Base-by-base conservation (phyloP, 30 jellyfish, hydroid and myxozoan species). In the Aurelia sp. region DNA sequence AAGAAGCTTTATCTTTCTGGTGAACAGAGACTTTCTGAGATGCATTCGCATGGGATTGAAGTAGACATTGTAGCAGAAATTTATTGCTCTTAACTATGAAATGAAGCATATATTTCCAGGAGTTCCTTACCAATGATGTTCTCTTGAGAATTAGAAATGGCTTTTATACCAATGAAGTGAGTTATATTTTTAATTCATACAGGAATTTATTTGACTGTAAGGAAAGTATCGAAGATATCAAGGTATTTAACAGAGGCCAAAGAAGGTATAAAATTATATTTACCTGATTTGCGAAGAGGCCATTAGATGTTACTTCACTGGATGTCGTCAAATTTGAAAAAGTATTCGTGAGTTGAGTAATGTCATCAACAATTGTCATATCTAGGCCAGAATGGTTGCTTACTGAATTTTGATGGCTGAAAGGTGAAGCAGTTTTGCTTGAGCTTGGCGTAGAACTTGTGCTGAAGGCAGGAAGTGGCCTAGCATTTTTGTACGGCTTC, bases 271-370 rank as follows among this genome's bases (percentile, higher is more conserved):
- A 3, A 44, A 5, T 44, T 2, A 44, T 44, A 33, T 74, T 62
- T 30, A 95, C 99, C 98, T 90, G 98, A 65, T 88, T 93, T 21
- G 97, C 74, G 41, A 72, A 96, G 41, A 96, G 67, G 24, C 99
- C 97, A 83, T 85, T 96, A 22, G 97, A 61, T 58, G 82, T 80
- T 2, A 67, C 91, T 74, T 89, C 99, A 44, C 91, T 84, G 40
- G 98, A 80, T 22, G 99, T 89, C 27, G 97, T 85, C 78, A 96
- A 44, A 63, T 96, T 91, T 62, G 99, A 90, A 67, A 96, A 96
- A 44, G 92, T 96, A 63, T 87, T 96, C 33, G 99, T 91, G 44
- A 96, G 94, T 66, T 96, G 97, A 17, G 98, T 78, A 4, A 96
- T 90, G 72, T 90, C 99, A 63, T 96, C 98, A 5, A 96, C 98